A percentile compares a stretch with the other conserved stretches of the same genome.
Evolutionary conservation across 2,113 vertebrate species (phyloP).

Genomic region (Rhea americana): DNA sequence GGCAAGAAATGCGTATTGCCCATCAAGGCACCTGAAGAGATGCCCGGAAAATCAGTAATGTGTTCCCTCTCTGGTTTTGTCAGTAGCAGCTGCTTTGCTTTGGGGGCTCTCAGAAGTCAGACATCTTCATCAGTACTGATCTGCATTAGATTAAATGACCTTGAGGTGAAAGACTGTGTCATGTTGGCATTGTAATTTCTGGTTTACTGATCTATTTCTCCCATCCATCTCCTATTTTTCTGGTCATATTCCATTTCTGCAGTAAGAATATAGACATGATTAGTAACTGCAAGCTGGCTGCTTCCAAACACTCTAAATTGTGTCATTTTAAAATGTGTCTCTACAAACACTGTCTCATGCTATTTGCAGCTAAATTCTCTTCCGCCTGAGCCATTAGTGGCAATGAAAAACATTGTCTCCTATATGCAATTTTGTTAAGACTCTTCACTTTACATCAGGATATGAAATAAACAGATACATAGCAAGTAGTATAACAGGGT

Average conservation of each 20-base stretch:
- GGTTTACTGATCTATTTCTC: background rate
- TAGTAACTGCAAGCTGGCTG: background rate
- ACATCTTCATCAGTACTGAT: background rate
- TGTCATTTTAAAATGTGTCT: background rate
- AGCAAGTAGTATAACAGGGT: background rate
- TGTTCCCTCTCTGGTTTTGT: background rate
- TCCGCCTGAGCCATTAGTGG: background rate
- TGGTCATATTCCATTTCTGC: background rate
- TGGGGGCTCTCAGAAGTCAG: rapidly evolving
- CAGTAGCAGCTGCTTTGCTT: background rate
- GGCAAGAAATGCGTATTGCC: background rate
- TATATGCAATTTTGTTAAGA: background rate
- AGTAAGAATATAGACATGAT: background rate
- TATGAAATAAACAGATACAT: background rate
- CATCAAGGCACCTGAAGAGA: background rate
- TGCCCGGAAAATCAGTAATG: background rate
- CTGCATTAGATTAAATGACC: background rate
- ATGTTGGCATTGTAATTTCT: background rate
- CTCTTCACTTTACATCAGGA: background rate
- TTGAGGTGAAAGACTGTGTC: background rate
- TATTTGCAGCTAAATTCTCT: conserved; percentile 13
- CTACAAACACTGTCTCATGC: background rate
- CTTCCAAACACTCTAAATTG: background rate
- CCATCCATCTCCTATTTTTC: background rate
- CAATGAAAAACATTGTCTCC: conserved; percentile 16